Evolutionary conservation across 2,797 vertebrate genomes (phyloP).

Genomic region (Paedocypris micromegethes): DNA sequence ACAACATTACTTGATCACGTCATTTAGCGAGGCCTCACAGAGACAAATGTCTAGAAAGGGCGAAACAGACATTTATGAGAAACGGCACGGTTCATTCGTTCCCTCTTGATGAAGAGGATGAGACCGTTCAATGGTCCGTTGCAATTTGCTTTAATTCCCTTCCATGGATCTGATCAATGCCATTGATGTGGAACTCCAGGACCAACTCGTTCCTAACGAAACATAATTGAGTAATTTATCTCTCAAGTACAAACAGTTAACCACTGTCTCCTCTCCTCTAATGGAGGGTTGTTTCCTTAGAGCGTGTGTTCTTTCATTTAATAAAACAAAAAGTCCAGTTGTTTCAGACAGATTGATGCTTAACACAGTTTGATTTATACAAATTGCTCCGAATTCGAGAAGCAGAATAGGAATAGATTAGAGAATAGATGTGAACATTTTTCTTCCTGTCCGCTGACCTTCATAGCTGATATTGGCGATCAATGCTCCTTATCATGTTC

Average conservation of each 20-base stretch:
- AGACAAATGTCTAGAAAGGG: slow-evolving; percentile 65
- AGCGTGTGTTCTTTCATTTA: neutral
- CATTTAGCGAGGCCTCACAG: slow-evolving; percentile 57
- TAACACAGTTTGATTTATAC: slow-evolving; percentile 33
- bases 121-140: slow-evolving; percentile 32
- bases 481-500: slow-evolving; percentile 47
- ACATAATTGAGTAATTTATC: slow-evolving; percentile 58
- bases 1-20: slow-evolving; percentile 60
- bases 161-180: slow-evolving; percentile 38
- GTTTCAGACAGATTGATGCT: slow-evolving; percentile 34
- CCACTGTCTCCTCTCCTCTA: slow-evolving; percentile 39
- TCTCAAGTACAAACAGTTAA: slow-evolving; percentile 45
- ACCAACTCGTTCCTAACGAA: slow-evolving; percentile 50
- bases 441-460: slow-evolving; percentile 42
- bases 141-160: slow-evolving; percentile 32
- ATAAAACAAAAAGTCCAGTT: neutral
- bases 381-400: slow-evolving; percentile 37
- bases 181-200: slow-evolving; percentile 46
- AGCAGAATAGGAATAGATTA: slow-evolving; percentile 68
- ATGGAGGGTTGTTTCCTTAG: too few species aligned
- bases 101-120: slow-evolving; percentile 37
- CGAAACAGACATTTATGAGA: slow-evolving; percentile 69
- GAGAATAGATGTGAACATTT: slow-evolving; percentile 55
- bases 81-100: slow-evolving; percentile 34
- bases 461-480: slow-evolving; percentile 56